Evolutionary conservation across 2,888 invertebrate genomes (phyloP), one percentile per base, ranked within the genome.

Genomic region (Macrophya alboannulata): DNA sequence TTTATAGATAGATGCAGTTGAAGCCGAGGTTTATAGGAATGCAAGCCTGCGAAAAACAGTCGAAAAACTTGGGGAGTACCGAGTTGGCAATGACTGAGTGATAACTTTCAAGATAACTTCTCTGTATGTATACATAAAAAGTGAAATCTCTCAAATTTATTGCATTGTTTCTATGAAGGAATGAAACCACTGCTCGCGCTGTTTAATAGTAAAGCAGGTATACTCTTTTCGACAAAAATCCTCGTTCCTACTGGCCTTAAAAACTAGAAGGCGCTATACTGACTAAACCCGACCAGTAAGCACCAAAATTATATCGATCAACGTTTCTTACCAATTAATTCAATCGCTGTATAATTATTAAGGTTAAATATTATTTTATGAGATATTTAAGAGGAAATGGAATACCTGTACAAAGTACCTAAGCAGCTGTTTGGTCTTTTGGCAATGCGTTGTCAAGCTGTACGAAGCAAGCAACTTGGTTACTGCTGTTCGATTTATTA

Each of bases 191-290:
- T 81, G 82, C 84, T 83, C 79, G 76, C 85, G 85, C 86, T 85
- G 71, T 81, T 79, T 74, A n/a, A 25, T 55, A 84, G 25, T 68
- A 25, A 76, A 79, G 72, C 51, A 68, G 43, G 21, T 31, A 74
- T 45, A 81, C 59, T 79, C 43, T 79, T 79, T 59, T 79, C 79
- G 59, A 79, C 12, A 74, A 62, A 71, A 87, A 87, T 87, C 79
- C 86, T 88, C 86, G 89, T 90, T 90, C 88, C 89, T 90, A 88
- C 84, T 77, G 85, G 89, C 86, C 87, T 88, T 87, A 88, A 88
- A 31, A 89, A 88, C 48, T 31, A 79, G 25, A 43, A 62, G 59
- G 81, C 77, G 77, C 77, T 77, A 21, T 62, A 51, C 77, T 77
- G 77, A 51, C 0, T 55, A 77, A 77, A 77, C 77, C 51, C 51